Evolutionary conservation across 2,113 vertebrate species (phyloP).

Genomic region (Elephantulus edwardii): DNA sequence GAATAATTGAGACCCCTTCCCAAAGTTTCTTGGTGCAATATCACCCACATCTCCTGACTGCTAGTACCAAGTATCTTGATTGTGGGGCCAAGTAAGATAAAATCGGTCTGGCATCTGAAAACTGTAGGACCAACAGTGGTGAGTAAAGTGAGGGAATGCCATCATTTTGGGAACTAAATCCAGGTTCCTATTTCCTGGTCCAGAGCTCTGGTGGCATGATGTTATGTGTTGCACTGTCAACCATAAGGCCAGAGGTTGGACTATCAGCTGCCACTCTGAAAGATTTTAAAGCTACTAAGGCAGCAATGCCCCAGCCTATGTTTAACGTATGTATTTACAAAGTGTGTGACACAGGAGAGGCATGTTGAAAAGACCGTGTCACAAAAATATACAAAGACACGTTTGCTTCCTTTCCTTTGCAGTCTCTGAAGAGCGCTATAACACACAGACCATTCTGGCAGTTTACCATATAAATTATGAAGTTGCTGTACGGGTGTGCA

Average conservation of each 20-base stretch:
- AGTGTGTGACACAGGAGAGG: background rate
- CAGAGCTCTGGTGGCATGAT: too few relatives aligned
- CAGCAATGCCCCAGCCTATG: background rate
- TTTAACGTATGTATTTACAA: constrained; percentile 70
- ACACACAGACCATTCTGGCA: constrained; percentile 58
- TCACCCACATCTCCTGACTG: too few relatives aligned
- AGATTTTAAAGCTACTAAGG: too few relatives aligned
- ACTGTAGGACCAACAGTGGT: too few relatives aligned
- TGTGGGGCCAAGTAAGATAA: too few relatives aligned
- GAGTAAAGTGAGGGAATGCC: background rate
- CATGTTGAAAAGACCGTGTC: constrained; percentile 66
- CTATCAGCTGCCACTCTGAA: too few relatives aligned
- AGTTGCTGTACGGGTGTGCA: constrained; percentile 79
- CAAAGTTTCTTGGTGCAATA: too few relatives aligned
- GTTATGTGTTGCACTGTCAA: too few relatives aligned
- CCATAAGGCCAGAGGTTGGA: too few relatives aligned
- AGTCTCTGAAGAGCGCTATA: constrained; percentile 65
- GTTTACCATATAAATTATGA: constrained; percentile 77
- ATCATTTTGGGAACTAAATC: background rate
- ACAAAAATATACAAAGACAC: constrained; percentile 80
- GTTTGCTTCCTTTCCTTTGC: constrained; percentile 74
- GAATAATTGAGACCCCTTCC: too few relatives aligned
- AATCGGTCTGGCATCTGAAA: too few relatives aligned
- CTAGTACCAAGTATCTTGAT: too few relatives aligned
- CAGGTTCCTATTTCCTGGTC: background rate